Evolutionary conservation across 2,888 invertebrate genomes (phyloP), one percentile per base, ranked within the genome.

Genomic region (Leptogaster cylindrica): DNA sequence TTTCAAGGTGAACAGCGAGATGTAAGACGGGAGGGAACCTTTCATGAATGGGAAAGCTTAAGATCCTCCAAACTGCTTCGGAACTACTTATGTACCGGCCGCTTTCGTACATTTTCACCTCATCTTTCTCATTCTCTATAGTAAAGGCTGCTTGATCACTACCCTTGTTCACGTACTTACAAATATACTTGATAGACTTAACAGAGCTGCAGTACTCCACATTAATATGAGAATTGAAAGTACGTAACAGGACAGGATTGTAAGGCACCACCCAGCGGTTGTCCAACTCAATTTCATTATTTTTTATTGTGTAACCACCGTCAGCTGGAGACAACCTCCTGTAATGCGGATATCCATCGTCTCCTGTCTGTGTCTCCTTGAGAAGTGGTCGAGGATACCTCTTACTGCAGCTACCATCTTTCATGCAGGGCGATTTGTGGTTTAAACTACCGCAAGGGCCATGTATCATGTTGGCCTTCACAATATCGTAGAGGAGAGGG

Each of bases 231-330:
- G 76, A 75, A 48, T 77, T 70, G 50, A 73, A 77, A 8, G 71
- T 39, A 39, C 41, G 39, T 2, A 71, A 74, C 3, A 77, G 73
- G 36, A 76, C 36, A 55, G 77, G 77, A 7, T 70, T 74, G 72
- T 76, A 77, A 27, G 76, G 77, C 4, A 79, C 77, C 69, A 79
- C 70, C 76, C 75, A 78, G 31, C 74, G 68, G 73, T 78, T 79
- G 63, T 77, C 78, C 23, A 74, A 55, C 14, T 70, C 72, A 50
- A 72, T 36, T 48, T 68, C 50, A 7, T 25, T 7, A 6, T 52
- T 67, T 50, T 12, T 36, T n/a, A 18, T 61, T 18, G 67, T 52
- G 63, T 48, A 31, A 27, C 70, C 70, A 41, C 63, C 65, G 28
- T 71, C 67, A 12, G 48, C 64, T 28, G 61, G 14, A 55, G 69